Percentiles rank a stretch among this genome's conserved stretches.
Evolutionary conservation across 2,113 vertebrate genomes (phyloP).

Genomic region (Rhinoptilus africanus): DNA sequence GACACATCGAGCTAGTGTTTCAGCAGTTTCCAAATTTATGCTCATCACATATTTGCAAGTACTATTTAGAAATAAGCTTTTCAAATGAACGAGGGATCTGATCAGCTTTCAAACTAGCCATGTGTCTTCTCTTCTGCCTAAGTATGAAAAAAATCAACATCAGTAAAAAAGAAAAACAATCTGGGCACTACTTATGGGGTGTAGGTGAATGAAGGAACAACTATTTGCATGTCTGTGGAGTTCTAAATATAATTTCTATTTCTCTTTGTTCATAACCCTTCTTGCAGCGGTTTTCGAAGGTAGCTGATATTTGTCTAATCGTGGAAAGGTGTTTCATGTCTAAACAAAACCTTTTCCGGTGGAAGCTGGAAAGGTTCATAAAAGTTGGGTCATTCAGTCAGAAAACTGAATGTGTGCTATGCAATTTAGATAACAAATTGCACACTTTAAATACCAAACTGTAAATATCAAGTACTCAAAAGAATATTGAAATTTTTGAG

Average conservation of each 20-base stretch:
- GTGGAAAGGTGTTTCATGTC: conserved; percentile 57
- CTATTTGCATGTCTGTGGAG: conserved; percentile 24
- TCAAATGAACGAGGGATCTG: conserved; percentile 70
- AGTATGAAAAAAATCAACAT: conserved; percentile 47
- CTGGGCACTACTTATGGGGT: background rate
- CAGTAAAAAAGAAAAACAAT: conserved; percentile 49
- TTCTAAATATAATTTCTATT: conserved; percentile 47
- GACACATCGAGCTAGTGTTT: conserved; percentile 71
- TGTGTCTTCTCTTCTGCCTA: conserved; percentile 31
- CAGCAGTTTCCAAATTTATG: conserved; percentile 69
- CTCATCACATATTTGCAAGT: conserved; percentile 73
- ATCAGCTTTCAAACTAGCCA: conserved; percentile 62
- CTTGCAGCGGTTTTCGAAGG: background rate
- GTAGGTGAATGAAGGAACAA: conserved; percentile 34
- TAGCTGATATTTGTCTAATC: conserved; percentile 65
- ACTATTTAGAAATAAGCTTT: conserved; percentile 74
- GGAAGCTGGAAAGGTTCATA: conserved; percentile 60
- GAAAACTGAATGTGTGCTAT: conserved; percentile 37
- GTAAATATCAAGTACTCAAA: conserved; percentile 67
- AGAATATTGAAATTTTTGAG: conserved; percentile 60
- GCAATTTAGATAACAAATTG: conserved; percentile 64
- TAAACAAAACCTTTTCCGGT: conserved; percentile 64
- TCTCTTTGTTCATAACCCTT: conserved; percentile 53
- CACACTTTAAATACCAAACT: conserved; percentile 64
- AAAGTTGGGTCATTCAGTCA: conserved; percentile 30